phyloP scores from a whole-genome alignment of 2,113 vertebrate genomes.

The Archocentrus centrarchus region DNA sequence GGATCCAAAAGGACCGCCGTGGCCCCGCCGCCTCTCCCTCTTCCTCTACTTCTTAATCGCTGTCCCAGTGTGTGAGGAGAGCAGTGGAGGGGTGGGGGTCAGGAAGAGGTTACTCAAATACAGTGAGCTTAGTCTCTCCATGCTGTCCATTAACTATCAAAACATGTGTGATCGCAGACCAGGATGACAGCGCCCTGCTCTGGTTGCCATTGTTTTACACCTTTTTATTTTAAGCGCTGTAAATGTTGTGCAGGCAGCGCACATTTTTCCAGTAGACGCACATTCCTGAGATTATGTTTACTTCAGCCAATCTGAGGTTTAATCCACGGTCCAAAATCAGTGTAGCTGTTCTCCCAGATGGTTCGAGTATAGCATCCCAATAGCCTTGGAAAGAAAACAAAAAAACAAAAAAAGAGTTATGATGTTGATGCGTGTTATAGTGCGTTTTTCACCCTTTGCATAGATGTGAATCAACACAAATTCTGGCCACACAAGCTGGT shows the following conservation, averaged over 20 bases:
- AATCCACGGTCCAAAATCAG: constrained; percentile 14
- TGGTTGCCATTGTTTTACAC: constrained; percentile 66
- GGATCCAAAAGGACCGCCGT: constrained; percentile 8
- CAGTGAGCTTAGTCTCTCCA: constrained; percentile 73
- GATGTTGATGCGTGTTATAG: background rate
- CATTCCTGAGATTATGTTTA: background rate
- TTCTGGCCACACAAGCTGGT: too few species aligned
- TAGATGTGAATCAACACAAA: too few species aligned
- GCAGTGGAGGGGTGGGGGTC: constrained; percentile 62
- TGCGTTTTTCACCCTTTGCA: background rate
- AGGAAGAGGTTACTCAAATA: constrained; percentile 83
- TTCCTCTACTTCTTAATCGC: constrained; percentile 29
- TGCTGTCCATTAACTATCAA: constrained; percentile 83
- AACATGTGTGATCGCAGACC: constrained; percentile 71
- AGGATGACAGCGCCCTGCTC: constrained; percentile 67
- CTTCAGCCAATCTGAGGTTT: background rate
- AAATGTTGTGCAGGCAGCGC: constrained; percentile 36
- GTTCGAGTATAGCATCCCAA: background rate
- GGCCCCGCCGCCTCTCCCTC: constrained; percentile 10
- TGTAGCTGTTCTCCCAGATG: background rate
- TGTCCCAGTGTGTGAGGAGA: constrained; percentile 42
- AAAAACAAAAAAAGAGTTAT: background rate
- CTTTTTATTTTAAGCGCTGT: constrained; percentile 52
- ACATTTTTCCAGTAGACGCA: constrained; percentile 38
- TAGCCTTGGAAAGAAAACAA: background rate